A percentile compares a stretch with the other conserved stretches of the same genome.
These are phyloP conservation scores for Abscondita cerata DNA, from an alignment of 2,888 invertebrate species.

Conservation along the genomic window DNA sequence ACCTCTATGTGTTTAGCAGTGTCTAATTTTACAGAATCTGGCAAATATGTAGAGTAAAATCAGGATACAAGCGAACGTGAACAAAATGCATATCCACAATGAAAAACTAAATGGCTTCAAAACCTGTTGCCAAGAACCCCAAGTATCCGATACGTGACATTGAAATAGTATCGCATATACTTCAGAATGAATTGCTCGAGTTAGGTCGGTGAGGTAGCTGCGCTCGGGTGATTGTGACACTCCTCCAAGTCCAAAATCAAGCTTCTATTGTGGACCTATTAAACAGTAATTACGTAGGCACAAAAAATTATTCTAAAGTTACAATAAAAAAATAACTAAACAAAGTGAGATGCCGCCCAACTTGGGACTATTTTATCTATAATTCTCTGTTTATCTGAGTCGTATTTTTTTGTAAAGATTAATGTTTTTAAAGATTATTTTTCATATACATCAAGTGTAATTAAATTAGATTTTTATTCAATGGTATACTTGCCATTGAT, in stretches of 20 bases:
- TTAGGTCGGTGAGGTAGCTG: slow-evolving; percentile 7
- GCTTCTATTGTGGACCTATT: slow-evolving; percentile 14
- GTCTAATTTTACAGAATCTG: neutral
- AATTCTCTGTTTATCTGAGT: too few species aligned
- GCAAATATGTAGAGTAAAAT: slow-evolving; percentile 3
- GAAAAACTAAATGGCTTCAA: slow-evolving; percentile 9
- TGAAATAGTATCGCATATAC: slow-evolving; percentile 12
- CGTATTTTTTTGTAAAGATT: too few species aligned
- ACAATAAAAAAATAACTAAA: too few species aligned
- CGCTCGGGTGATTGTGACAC: slow-evolving; percentile 16
- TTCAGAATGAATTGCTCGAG: slow-evolving; percentile 12
- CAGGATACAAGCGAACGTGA: neutral
- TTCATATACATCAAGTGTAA: too few species aligned
- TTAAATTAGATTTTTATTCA: too few species aligned
- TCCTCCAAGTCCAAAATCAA: slow-evolving; percentile 26
- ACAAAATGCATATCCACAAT: slow-evolving; percentile 12
- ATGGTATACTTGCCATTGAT: too few species aligned
- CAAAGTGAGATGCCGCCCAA: too few species aligned
- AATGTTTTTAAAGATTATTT: too few species aligned
- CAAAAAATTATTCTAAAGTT: neutral
- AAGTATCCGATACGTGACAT: neutral
- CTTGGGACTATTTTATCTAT: too few species aligned
- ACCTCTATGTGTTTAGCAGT: neutral
- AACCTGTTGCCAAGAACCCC: slow-evolving; percentile 14
- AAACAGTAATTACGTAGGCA: too few species aligned